Evolutionary conservation across 2,113 vertebrate species (phyloP).

Genomic region (Bos indicus): DNA sequence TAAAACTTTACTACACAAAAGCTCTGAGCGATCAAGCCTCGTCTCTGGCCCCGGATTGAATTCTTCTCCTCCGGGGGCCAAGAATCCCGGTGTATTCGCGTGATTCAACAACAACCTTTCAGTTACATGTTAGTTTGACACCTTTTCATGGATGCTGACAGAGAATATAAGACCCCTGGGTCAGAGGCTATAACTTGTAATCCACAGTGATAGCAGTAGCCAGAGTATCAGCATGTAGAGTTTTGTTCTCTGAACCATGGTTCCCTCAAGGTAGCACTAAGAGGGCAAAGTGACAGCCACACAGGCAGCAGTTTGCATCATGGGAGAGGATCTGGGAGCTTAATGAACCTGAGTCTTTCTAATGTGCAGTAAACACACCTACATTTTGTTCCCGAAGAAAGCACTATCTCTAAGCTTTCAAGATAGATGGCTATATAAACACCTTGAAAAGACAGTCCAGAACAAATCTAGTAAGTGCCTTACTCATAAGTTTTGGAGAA

Average conservation of each 20-base stretch:
- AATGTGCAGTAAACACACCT: neutral
- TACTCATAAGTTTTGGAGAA: neutral
- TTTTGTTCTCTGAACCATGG: neutral
- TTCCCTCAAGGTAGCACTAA: neutral
- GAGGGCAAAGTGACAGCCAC: neutral
- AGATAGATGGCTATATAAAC: neutral
- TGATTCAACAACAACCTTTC: too few relatives aligned
- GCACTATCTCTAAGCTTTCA: neutral
- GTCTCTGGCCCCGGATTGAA: too few relatives aligned
- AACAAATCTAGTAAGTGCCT: neutral
- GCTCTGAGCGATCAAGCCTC: too few relatives aligned
- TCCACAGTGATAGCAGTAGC: neutral
- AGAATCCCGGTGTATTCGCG: too few relatives aligned
- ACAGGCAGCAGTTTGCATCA: neutral
- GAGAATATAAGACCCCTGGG: neutral
- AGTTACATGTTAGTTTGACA: neutral
- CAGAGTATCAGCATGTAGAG: neutral
- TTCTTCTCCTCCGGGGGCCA: too few relatives aligned
- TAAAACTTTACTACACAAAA: too few relatives aligned
- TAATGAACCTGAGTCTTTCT: neutral
- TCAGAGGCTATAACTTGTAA: neutral
- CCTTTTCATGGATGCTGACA: neutral
- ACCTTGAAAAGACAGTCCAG: neutral
- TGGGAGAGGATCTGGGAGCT: neutral
- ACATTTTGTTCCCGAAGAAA: neutral